Percentiles rank a stretch among this genome's conserved stretches.
phyloP scores from a whole-genome alignment of 2,113 vertebrate species.

The cat (Felis catus) region DNA sequence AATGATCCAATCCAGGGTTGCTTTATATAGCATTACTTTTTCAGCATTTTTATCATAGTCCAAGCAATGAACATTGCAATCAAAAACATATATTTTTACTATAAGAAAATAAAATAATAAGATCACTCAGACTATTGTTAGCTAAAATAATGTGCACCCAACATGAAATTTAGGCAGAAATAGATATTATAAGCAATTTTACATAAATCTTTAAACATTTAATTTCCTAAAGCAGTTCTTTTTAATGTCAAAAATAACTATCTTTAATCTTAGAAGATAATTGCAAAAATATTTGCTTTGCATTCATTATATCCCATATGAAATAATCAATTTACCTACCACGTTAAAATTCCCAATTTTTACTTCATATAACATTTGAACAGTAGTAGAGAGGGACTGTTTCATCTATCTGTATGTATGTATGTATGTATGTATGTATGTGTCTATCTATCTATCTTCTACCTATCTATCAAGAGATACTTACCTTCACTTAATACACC shows the following conservation, averaged over 20 bases:
- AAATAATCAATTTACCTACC: not conserved
- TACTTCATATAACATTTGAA: not conserved
- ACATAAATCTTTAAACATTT: constrained; percentile 25
- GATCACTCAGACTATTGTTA: constrained; percentile 3
- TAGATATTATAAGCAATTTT: constrained; percentile 22
- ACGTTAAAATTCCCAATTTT: not conserved
- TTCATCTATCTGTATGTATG: not conserved
- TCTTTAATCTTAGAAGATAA: not conserved
- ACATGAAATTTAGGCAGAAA: constrained; percentile 67
- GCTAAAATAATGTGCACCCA: constrained; percentile 34
- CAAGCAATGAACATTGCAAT: constrained; percentile 69
- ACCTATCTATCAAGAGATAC: not conserved
- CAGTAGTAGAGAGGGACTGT: not conserved
- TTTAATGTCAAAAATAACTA: not conserved
- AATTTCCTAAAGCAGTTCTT: not conserved
- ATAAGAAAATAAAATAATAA: constrained; percentile 63
- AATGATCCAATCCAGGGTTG: constrained; percentile 67
- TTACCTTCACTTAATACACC: not conserved
- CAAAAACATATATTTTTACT: constrained; percentile 74
- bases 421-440: too few species aligned
- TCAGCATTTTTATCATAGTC: constrained; percentile 71
- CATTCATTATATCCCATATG: not conserved
- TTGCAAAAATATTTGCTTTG: not conserved
- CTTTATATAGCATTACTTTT: constrained; percentile 75
- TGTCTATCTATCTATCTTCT: not conserved